phyloP scores from a whole-genome alignment of 2,888 invertebrate species.

The Erannis defoliaria region DNA sequence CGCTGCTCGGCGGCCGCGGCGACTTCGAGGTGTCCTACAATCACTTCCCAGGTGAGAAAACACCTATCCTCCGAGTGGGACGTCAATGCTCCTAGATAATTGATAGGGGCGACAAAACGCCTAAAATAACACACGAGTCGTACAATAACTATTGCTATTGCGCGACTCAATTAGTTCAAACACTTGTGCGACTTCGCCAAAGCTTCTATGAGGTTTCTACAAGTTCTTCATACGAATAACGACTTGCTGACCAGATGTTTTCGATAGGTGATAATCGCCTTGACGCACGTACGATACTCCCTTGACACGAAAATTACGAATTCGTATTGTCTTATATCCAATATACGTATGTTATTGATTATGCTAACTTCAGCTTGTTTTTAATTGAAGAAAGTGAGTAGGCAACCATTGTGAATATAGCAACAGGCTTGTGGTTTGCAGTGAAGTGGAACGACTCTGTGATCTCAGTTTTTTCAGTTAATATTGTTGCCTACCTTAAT shows the following conservation, averaged over 20 bases:
- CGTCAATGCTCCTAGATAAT: conserved; percentile 49
- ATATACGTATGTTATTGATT: conserved; percentile 55
- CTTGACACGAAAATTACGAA: conserved; percentile 43
- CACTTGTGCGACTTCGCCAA: conserved; percentile 61
- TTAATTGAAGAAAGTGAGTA: conserved; percentile 54
- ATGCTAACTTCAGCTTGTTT: conserved; percentile 69
- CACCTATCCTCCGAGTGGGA: conserved; percentile 36
- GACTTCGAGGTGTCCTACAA: conserved; percentile 92
- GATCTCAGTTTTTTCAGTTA: conserved; percentile 45
- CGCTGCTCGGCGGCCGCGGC: conserved; percentile 94
- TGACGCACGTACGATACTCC: conserved; percentile 47
- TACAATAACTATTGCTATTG: conserved; percentile 21
- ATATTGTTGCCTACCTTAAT: conserved; percentile 7
- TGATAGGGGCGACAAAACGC: conserved; percentile 48
- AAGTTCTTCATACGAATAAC: conserved; percentile 10
- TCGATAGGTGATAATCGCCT: conserved; percentile 58
- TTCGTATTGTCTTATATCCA: conserved; percentile 49
- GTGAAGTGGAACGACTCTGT: conserved; percentile 65
- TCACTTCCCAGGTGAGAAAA: conserved; percentile 92
- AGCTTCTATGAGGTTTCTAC: conserved; percentile 60
- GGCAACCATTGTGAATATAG: conserved; percentile 70
- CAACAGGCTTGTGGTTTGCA: conserved; percentile 69
- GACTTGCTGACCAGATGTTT: conserved; percentile 48
- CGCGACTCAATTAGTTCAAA: conserved; percentile 25
- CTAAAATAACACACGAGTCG: conserved; percentile 38